Conservation (phyloP, 2,113 vertebrate species). For the Pica pica region DNA sequence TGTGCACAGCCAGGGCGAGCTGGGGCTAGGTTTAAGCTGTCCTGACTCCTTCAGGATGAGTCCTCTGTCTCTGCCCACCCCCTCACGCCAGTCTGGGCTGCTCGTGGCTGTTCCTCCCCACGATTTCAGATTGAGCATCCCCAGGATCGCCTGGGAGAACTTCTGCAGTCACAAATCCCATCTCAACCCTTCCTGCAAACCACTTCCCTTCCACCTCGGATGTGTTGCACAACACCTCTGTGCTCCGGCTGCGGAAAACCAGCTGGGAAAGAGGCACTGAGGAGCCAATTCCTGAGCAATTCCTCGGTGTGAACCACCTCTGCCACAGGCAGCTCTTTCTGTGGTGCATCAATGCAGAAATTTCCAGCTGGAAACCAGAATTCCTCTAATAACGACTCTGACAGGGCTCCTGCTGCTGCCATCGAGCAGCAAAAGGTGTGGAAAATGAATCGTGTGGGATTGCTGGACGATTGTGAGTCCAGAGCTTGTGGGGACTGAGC, state of each 20-base stretch:
- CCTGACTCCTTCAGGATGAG: background rate
- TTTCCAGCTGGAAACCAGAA: background rate
- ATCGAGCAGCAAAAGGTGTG: background rate
- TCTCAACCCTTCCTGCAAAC: background rate
- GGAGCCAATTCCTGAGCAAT: background rate
- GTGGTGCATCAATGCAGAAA: background rate
- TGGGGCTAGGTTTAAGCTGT: background rate
- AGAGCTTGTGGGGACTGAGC: background rate
- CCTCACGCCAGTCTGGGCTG: background rate
- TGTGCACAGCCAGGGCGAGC: background rate
- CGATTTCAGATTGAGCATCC: background rate
- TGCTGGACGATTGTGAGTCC: background rate
- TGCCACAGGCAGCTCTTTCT: background rate
- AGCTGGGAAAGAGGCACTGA: background rate
- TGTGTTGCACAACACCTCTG: background rate
- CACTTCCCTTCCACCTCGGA: background rate
- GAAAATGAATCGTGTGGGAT: background rate
- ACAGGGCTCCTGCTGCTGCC: background rate
- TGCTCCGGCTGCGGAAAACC: background rate
- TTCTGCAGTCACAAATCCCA: background rate
- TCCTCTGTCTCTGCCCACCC: background rate
- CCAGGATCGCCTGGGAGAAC: background rate
- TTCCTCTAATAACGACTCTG: background rate
- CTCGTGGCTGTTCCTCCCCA: background rate
- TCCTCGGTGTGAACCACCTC: background rate